These are phyloP conservation scores for Cossypha niveicapilla DNA, from an alignment of 2,797 vertebrate genomes.

Conservation along the genomic window DNA sequence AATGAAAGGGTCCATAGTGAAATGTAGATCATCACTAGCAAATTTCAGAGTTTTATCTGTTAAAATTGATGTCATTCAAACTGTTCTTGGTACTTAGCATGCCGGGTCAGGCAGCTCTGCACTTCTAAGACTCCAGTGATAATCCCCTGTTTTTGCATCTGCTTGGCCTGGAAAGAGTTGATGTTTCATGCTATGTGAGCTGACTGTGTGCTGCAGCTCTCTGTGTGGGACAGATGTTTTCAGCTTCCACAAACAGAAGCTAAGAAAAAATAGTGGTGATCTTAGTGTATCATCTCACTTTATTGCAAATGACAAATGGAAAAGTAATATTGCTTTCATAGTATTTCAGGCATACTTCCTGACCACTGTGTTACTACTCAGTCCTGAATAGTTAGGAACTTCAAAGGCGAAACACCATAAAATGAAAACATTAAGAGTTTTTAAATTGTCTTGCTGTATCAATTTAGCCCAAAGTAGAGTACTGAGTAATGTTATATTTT, in stretches of 20 bases:
- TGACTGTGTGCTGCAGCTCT: not conserved
- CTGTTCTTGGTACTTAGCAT: not conserved
- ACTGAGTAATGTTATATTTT: not conserved
- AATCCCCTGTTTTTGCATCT: not conserved
- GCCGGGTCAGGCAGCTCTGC: not conserved
- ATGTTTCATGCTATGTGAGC: fast-evolving
- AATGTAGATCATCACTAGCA: not conserved
- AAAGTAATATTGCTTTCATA: not conserved
- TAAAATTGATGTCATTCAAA: not conserved
- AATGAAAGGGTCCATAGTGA: not conserved
- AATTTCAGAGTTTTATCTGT: not conserved
- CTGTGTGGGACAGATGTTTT: not conserved
- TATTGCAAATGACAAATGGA: not conserved
- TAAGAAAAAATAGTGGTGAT: not conserved
- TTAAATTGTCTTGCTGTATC: not conserved
- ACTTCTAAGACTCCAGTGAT: not conserved
- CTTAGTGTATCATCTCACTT: not conserved
- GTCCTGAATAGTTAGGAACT: not conserved
- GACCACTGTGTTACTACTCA: not conserved
- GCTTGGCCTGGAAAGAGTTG: not conserved
- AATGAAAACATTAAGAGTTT: not conserved
- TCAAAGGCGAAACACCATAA: not conserved
- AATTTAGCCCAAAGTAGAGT: not conserved
- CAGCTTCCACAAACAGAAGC: not conserved
- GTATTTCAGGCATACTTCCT: not conserved